A percentile compares a stretch with the other conserved stretches of the same genome.
These are phyloP conservation scores for Malurus elegans DNA, from an alignment of 2,113 vertebrate species.

Conservation along the genomic window DNA sequence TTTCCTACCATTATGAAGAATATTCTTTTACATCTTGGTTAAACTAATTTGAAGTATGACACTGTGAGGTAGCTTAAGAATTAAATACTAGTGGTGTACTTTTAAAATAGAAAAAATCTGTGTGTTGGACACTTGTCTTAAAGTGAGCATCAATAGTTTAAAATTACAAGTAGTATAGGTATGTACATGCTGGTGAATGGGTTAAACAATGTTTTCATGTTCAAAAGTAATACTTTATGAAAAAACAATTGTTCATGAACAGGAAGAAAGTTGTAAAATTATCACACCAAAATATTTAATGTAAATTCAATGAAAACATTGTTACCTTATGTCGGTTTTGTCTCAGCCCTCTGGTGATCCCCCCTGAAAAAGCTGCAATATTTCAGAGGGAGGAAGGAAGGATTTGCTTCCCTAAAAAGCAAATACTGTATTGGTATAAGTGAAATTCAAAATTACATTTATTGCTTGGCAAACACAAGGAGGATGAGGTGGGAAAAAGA, in stretches of 20 bases:
- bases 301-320: neutral
- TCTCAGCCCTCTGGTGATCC: neutral
- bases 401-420: neutral
- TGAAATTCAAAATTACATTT: neutral
- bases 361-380: neutral
- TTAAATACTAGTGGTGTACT: neutral
- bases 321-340: neutral
- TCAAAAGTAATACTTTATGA: neutral
- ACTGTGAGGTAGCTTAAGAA: neutral
- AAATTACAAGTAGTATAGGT: neutral
- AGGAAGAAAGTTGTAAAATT: neutral
- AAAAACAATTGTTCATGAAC: too few species aligned
- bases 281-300: neutral
- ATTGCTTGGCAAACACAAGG: neutral
- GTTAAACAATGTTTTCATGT: slow-evolving; percentile 22
- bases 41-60: neutral
- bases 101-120: slow-evolving; percentile 21
- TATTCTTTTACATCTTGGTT: neutral
- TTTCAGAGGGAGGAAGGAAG: neutral
- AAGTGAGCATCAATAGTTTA: neutral
- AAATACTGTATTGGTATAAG: neutral
- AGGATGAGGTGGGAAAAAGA: neutral
- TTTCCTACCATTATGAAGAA: neutral
- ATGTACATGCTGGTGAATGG: slow-evolving; percentile 48
- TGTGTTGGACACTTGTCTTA: neutral